Conservation (phyloP, 2,888 invertebrate genomes). For the Drosophila subsilvestris region DNA sequence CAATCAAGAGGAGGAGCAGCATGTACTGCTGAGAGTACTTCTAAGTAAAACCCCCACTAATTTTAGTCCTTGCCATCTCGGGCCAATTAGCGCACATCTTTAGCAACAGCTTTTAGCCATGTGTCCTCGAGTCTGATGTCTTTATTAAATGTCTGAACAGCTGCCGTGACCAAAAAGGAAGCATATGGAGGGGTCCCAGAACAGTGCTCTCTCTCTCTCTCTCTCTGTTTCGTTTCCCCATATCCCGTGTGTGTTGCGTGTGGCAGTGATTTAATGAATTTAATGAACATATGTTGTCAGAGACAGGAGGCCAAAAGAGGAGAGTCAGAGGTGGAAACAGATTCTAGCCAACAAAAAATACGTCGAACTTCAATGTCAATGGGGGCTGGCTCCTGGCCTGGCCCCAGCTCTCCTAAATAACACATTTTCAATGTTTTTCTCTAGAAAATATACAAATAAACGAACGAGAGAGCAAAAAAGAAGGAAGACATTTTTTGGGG, state of each 20-base stretch:
- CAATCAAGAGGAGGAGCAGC: not conserved
- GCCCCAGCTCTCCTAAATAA: conserved; percentile 1
- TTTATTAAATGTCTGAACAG: conserved; percentile 75
- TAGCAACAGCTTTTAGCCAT: conserved; percentile 46
- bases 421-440: conserved; percentile 37
- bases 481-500: not conserved
- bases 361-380: conserved; percentile 32
- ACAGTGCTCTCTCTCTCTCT: conserved; percentile 16
- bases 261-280: conserved; percentile 75
- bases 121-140: conserved; percentile 52
- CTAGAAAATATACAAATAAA: conserved; percentile 55
- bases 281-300: conserved; percentile 77
- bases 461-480: not conserved
- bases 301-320: conserved; percentile 54
- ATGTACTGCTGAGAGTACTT: too few relatives aligned
- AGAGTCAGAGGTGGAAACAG: conserved; percentile 25
- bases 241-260: conserved; percentile 23
- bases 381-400: not conserved
- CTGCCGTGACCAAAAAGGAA: conserved; percentile 35
- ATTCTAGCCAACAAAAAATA: conserved; percentile 21
- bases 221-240: conserved; percentile 14
- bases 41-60: not conserved
- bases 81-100: conserved; percentile 70
- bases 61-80: conserved; percentile 5
- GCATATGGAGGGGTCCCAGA: conserved; percentile 35